Evolutionary conservation across 2,797 vertebrate species (phyloP), one percentile per base, ranked within the genome.

Genomic region (Pipistrellus pipistrellus): DNA sequence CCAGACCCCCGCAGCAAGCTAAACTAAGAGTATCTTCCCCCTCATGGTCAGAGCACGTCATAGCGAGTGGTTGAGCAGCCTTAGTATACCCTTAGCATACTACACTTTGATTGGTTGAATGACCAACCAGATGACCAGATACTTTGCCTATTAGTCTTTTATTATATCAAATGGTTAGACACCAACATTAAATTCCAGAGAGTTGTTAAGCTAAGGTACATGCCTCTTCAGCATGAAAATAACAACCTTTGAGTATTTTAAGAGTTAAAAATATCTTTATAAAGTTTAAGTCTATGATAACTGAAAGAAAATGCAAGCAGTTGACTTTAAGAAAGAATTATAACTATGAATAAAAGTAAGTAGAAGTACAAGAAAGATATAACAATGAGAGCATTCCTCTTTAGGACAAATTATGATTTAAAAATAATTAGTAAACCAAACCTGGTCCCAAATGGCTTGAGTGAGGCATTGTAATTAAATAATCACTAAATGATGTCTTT

Each of bases 311-410:
- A 69, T 18, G 25, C 4, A 75, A 78, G 20, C 68, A 53, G 13
- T 59, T 96, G 73, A 93, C 32, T 72, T 62, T 72, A 94, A 90
- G 53, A 73, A 93, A 85, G 93, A 96, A 93, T 87, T 46, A 38
- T 68, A 94, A 76, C 5, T 81, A 30, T 69, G 18, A 89, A 73
- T 85, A 85, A 85, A 95, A 95, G 17, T 55, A 84, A 72, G 3
- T 4, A 30, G 44, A 87, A 94, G 62, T 48, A 21, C 46, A 95
- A 95, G 96, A 23, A 78, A 41, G 20, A 53, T 93, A 53, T 93
- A 32, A 59, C 21, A 89, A 72, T n/a, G 27, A 38, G 92, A 57
- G 75, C n/a, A 35, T 0, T 66, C 48, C 10, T 44, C 30, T 46
- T 82, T 88, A 85, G 77, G 83, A 72, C 68, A 83, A 25, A 73